phyloP scores from a whole-genome alignment of 2,888 invertebrate species.

The Mythimna pallens region DNA sequence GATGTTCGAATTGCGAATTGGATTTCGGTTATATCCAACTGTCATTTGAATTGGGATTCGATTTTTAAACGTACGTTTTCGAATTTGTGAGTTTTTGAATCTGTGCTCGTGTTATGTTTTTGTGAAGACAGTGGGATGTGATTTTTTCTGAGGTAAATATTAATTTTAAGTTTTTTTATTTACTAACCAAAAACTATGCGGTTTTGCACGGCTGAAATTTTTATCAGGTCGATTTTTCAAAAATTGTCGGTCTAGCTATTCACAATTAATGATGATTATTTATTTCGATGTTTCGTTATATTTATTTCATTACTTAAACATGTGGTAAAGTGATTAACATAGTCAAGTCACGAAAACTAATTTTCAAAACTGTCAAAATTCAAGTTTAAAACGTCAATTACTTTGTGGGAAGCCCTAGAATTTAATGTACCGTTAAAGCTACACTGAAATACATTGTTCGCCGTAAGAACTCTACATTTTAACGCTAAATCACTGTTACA shows the following conservation, averaged over 20 bases:
- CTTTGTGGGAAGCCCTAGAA: conserved; percentile 15
- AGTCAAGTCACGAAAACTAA: background rate
- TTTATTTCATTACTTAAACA: too few species aligned
- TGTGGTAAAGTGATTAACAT: background rate
- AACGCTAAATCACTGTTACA: conserved; percentile 42
- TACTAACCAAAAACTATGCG: background rate
- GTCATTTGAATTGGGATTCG: conserved; percentile 65
- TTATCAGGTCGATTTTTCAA: too few species aligned
- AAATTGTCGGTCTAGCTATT: background rate
- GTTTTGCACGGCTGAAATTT: background rate
- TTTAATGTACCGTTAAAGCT: conserved; percentile 31
- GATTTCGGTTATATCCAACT: conserved; percentile 45
- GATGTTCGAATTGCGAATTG: conserved; percentile 56
- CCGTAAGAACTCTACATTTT: conserved; percentile 19
- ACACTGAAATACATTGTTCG: conserved; percentile 31
- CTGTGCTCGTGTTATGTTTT: conserved; percentile 55
- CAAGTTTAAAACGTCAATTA: background rate
- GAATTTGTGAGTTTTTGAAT: conserved; percentile 45
- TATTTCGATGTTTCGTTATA: too few species aligned
- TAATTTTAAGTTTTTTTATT: background rate
- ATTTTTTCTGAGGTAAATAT: conserved; percentile 52
- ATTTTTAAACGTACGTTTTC: conserved; percentile 47
- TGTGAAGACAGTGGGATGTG: conserved; percentile 50
- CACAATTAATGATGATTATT: background rate
- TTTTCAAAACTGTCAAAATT: background rate